Conservation (phyloP, 2,113 vertebrate genomes). For the Antigone vipio region DNA sequence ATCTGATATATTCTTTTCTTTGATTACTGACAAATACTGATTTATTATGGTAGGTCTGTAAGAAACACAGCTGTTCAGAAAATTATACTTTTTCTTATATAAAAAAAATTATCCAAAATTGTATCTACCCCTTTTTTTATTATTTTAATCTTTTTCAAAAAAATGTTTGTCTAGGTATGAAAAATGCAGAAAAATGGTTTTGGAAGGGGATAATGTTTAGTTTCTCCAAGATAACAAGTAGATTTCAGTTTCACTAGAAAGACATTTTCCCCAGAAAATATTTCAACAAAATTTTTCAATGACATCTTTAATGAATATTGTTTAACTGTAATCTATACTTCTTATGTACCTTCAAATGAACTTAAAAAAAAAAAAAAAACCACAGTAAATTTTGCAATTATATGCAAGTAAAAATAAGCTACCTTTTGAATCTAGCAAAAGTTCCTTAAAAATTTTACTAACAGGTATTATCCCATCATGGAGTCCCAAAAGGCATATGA, state of each 20-base stretch:
- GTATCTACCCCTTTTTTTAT: neutral
- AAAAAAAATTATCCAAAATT: neutral
- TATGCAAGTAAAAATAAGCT: neutral
- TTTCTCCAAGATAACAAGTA: neutral
- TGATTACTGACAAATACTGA: neutral
- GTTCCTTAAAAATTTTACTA: neutral
- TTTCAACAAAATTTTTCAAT: neutral
- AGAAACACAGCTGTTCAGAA: neutral
- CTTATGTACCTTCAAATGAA: neutral
- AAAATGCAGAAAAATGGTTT: neutral
- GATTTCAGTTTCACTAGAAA: neutral
- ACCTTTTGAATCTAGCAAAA: neutral
- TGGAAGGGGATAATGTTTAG: neutral
- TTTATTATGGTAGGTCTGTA: neutral
- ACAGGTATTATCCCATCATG: neutral
- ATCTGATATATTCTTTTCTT: neutral
- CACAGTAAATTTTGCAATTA: neutral
- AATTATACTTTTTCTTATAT: neutral
- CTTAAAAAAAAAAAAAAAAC: neutral
- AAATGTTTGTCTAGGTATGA: rapidly evolving
- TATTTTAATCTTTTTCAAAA: neutral
- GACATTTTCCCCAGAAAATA: neutral
- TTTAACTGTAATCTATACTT: neutral
- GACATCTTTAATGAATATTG: neutral
- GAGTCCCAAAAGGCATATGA: neutral